phyloP scores from a whole-genome alignment of 2,113 vertebrate species.

The Rynchops niger region DNA sequence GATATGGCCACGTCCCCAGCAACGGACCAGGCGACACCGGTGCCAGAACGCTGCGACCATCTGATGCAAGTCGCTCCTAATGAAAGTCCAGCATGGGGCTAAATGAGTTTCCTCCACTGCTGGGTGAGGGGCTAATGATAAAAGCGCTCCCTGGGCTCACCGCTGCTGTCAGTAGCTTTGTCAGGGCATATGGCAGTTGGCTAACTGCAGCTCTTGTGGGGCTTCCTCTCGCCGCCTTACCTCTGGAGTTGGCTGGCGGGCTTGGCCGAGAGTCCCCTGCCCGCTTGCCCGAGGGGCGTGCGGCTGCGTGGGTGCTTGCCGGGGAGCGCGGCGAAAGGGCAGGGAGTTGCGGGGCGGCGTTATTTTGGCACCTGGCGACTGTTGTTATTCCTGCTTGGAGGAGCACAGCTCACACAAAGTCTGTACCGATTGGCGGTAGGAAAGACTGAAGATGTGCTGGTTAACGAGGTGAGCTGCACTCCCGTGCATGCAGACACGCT shows the following conservation, averaged over 20 bases:
- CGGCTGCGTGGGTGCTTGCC: neutral
- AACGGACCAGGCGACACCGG: conserved; percentile 72
- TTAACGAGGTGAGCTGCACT: neutral
- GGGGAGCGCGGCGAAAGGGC: neutral
- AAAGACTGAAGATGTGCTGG: neutral
- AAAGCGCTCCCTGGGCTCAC: conserved; percentile 88
- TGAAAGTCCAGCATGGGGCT: conserved; percentile 99
- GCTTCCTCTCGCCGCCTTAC: conserved; percentile 27
- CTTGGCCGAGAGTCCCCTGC: neutral
- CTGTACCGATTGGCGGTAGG: neutral
- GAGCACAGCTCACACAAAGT: neutral
- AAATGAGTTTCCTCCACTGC: conserved; percentile 96
- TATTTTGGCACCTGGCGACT: neutral
- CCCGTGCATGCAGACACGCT: rapidly evolving
- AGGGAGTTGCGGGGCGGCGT: neutral
- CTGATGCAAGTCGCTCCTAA: conserved; percentile 98
- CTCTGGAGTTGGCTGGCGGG: conserved; percentile 4
- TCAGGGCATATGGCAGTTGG: conserved; percentile 93
- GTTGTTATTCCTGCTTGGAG: neutral
- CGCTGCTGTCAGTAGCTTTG: conserved; percentile 83
- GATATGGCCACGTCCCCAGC: conserved; percentile 77
- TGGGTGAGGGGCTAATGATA: conserved; percentile 95
- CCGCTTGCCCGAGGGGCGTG: neutral
- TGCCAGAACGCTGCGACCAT: conserved; percentile 88
- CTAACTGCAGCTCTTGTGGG: conserved; percentile 76